Evolutionary conservation across 2,888 invertebrate genomes (phyloP).

Genomic region (Perizoma affinitatum): DNA sequence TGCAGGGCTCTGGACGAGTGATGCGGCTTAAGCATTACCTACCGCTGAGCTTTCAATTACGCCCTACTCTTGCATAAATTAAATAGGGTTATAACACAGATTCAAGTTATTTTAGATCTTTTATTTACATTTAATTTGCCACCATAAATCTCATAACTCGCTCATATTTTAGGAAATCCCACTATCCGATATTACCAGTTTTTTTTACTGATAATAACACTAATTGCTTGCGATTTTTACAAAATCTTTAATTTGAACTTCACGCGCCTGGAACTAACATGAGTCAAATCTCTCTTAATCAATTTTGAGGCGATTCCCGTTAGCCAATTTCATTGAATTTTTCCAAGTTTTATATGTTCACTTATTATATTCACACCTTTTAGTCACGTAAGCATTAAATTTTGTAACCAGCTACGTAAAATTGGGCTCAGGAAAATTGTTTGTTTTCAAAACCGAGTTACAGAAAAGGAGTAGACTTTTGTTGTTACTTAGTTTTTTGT

Average conservation of each 20-base stretch:
- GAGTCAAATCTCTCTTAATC: conserved; percentile 2
- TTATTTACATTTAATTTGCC: too few relatives aligned
- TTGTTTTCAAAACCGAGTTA: too few relatives aligned
- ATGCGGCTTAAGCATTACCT: conserved; percentile 72
- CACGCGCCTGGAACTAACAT: conserved; percentile 5
- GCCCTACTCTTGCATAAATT: conserved; percentile 36
- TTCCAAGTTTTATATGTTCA: too few relatives aligned
- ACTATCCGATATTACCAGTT: too few relatives aligned
- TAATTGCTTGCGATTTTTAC: conserved; percentile 1
- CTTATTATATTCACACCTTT: too few relatives aligned
- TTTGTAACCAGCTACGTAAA: too few relatives aligned
- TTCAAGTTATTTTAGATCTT: too few relatives aligned
- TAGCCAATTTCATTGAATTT: conserved; percentile 1
- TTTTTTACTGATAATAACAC: too few relatives aligned
- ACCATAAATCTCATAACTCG: too few relatives aligned
- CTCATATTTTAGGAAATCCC: too few relatives aligned
- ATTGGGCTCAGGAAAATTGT: too few relatives aligned
- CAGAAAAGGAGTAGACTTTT: neutral
- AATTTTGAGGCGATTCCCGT: conserved; percentile 7
- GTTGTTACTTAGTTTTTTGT: neutral
- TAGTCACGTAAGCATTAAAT: too few relatives aligned
- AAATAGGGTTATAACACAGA: conserved; percentile 21
- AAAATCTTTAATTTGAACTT: conserved; percentile 3
- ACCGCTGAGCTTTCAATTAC: conserved; percentile 57
- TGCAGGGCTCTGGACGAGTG: conserved; percentile 71